Evolutionary conservation across 2,797 vertebrate genomes (phyloP), one percentile per base, ranked within the genome.

Genomic region (Pygocentrus nattereri): DNA sequence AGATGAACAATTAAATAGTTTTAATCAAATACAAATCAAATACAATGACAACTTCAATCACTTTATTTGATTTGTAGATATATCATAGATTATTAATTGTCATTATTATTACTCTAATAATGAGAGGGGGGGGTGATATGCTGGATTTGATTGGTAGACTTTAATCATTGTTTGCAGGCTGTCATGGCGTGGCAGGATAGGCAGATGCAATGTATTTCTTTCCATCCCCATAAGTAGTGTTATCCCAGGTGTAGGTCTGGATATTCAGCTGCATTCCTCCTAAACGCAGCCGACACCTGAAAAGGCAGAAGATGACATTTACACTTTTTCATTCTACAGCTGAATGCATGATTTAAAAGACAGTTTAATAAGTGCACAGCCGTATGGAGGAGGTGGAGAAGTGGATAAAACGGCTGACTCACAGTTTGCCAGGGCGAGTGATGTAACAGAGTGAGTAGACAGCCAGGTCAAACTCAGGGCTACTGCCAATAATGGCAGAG

Each of bases 381-480:
- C 49, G 52, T 25, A 50, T 34, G 8, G 16, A 19, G 4, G 3
- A 38, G 25, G n/a, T 18, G 44, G 3, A 18, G 31, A 25, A 54
- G 74, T 49, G 7, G 31, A 21, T 1, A 18, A 31, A 25, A n/a
- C 8, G 8, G 49, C 2, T 69, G 34, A 94, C 97, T 97, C 85
- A 99, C 97, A 38, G 79, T 90, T 94, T 94, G 30, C 97, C 96
- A 0, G 97, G 97, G 0, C 96, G 94, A 0, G 96, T 88, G 13
- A 99, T 95, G 92, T 97, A 99, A 90, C 97, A 99, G 74, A 99
- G 87, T 0, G 95, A 94, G 90, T 97, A 99, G 5, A 98, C 81
- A 0, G 96, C 96, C 7, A 99, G 93, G 85, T 99, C 98, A 8
- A 98, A 98, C 84, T 99, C 98, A 0, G 98, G 98, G 88, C 98